Conservation (phyloP, 2,888 invertebrate species). For the Bursaphelenchus okinawaensis region DNA sequence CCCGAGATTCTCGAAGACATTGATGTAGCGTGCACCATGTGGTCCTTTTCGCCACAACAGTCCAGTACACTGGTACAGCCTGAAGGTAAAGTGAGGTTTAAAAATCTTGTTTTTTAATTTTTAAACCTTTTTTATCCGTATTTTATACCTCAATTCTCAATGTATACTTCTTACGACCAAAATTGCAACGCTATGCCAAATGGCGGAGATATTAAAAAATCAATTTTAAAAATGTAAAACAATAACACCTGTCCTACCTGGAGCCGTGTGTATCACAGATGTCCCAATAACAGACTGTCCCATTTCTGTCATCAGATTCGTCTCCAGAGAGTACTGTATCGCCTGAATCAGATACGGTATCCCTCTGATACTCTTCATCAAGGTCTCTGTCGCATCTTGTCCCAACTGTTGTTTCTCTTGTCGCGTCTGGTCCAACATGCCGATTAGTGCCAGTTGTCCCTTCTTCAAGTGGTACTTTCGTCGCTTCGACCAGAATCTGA, state of each 20-base stretch:
- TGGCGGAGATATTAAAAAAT: no score
- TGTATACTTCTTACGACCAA: no score
- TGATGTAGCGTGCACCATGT: slow-evolving; percentile 14
- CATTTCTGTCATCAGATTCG: slow-evolving; percentile 44
- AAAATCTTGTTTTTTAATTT: no score
- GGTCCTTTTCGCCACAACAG: slow-evolving; percentile 40
- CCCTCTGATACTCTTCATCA: slow-evolving; percentile 50
- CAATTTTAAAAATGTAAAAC: no score
- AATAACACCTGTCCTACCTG: slow-evolving; percentile 29
- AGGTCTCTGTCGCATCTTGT: slow-evolving; percentile 43
- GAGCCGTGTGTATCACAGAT: slow-evolving; percentile 55
- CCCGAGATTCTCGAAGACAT: slow-evolving; percentile 28
- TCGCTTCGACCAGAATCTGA: background rate
- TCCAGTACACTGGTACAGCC: slow-evolving; percentile 47
- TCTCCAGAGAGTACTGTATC: slow-evolving; percentile 53
- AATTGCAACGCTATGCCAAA: background rate
- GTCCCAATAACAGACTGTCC: slow-evolving; percentile 42
- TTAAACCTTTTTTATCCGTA: no score
- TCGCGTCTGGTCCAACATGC: slow-evolving; percentile 1
- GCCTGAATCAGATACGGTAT: slow-evolving; percentile 54
- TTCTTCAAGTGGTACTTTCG: background rate
- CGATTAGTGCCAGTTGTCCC: slow-evolving; percentile 1
- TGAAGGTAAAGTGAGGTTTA: background rate
- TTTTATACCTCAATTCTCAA: background rate
- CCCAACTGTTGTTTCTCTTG: slow-evolving; percentile 24